phyloP scores from a whole-genome alignment of 2,797 vertebrate species.

The Eremophila alpestris region DNA sequence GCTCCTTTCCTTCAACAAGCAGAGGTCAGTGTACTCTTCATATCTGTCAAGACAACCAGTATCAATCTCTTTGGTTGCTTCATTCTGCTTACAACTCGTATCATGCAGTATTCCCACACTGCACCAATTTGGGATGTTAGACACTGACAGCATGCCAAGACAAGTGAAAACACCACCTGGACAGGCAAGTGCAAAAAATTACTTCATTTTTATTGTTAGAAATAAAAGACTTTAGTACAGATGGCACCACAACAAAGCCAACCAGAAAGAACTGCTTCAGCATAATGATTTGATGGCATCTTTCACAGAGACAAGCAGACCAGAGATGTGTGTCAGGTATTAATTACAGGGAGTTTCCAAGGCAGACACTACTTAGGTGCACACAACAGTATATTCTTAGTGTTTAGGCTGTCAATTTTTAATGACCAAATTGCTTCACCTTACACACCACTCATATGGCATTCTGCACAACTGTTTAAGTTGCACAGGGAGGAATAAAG shows the following conservation, averaged over 20 bases:
- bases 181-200: accelerated
- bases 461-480: neutral
- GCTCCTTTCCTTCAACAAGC: neutral
- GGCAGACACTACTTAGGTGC: neutral
- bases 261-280: neutral
- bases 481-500: neutral
- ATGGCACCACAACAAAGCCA: neutral
- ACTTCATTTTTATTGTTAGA: neutral
- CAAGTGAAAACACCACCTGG: neutral
- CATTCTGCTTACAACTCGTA: neutral
- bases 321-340: neutral
- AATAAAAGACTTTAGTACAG: neutral
- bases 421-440: neutral
- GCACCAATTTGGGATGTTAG: neutral
- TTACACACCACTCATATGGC: neutral
- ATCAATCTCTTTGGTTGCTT: neutral
- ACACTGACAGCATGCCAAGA: neutral
- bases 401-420: neutral
- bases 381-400: neutral
- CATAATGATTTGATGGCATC: neutral
- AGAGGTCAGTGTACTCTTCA: neutral
- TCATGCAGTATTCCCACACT: neutral
- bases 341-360: neutral
- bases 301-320: neutral
- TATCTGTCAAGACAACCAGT: neutral